These are phyloP conservation scores for Willowsia nigromaculata DNA, from an alignment of 2,888 invertebrate genomes.

Conservation along the genomic window DNA sequence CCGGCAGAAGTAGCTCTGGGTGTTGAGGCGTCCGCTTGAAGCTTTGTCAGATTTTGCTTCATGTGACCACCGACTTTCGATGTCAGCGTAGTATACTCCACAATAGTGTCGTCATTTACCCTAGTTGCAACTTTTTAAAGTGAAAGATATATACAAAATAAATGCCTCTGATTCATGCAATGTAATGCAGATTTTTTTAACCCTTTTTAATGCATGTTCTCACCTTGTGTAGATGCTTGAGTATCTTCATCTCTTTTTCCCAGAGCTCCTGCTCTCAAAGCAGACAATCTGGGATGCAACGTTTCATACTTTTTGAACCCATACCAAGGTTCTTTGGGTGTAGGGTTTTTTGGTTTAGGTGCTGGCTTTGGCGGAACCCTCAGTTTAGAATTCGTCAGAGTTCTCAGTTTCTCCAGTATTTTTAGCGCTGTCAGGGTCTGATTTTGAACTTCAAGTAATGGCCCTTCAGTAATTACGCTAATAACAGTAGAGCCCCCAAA, in stretches of 20 bases:
- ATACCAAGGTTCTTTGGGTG: constrained; percentile 39
- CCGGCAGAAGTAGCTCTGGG: not conserved
- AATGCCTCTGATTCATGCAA: not conserved
- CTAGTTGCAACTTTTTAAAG: not conserved
- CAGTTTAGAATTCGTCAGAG: constrained; percentile 68
- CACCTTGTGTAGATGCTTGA: constrained; percentile 56
- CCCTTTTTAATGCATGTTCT: not conserved
- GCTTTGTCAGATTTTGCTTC: constrained; percentile 18
- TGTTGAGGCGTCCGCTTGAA: not conserved
- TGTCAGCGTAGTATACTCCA: constrained; percentile 51
- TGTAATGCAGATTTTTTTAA: too few relatives aligned
- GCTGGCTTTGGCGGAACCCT: not conserved
- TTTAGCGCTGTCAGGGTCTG: constrained; percentile 64
- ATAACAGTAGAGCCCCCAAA: constrained; percentile 27
- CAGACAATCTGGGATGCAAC: constrained; percentile 42
- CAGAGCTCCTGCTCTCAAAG: not conserved
- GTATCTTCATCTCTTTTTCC: not conserved
- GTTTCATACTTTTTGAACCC: constrained; percentile 65
- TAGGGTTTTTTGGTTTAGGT: not conserved
- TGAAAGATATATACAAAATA: not conserved
- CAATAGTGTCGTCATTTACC: not conserved
- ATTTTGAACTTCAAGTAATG: constrained; percentile 39
- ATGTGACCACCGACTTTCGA: constrained; percentile 68
- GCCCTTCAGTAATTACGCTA: constrained; percentile 54
- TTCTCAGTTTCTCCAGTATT: constrained; percentile 74